phyloP scores from a whole-genome alignment of 2,888 invertebrate genomes.

The Melinaea marsaeus region DNA sequence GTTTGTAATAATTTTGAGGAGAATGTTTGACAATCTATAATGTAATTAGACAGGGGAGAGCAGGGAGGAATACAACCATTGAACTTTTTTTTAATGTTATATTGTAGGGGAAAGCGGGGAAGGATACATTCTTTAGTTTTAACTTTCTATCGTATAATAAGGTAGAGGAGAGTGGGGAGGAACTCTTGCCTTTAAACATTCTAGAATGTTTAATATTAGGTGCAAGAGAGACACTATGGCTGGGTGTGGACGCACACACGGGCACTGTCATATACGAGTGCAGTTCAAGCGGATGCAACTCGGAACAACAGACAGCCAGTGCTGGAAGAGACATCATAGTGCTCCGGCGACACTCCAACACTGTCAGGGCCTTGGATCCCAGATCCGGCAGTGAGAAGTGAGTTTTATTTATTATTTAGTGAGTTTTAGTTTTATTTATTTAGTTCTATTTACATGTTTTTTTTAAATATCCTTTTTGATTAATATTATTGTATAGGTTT shows the following conservation, averaged over 20 bases:
- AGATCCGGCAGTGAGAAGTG: constrained; percentile 90
- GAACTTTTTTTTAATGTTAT: too few species aligned
- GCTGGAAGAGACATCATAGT: constrained; percentile 80
- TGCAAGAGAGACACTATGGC: constrained; percentile 90
- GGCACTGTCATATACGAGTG: constrained; percentile 90
- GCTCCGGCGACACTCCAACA: constrained; percentile 89
- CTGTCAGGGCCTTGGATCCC: constrained; percentile 93
- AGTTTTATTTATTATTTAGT: constrained; percentile 30
- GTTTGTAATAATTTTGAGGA: too few species aligned
- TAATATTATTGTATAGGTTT: too few species aligned
- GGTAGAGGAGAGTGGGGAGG: too few species aligned
- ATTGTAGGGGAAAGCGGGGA: too few species aligned
- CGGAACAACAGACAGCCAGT: constrained; percentile 76
- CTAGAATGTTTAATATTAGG: constrained; percentile 60
- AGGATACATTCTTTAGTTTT: too few species aligned
- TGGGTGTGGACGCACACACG: constrained; percentile 87
- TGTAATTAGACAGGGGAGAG: too few species aligned
- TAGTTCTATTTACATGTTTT: too few species aligned
- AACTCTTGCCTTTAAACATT: constrained; percentile 2
- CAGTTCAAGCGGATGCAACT: constrained; percentile 83
- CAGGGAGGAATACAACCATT: too few species aligned
- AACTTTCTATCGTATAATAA: too few species aligned
- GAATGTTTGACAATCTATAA: too few species aligned
- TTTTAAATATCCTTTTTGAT: too few species aligned
- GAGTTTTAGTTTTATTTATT: background rate